Evolutionary conservation across 2,888 invertebrate genomes (phyloP), one percentile per base, ranked within the genome.

Genomic region (Amitus sp.): DNA sequence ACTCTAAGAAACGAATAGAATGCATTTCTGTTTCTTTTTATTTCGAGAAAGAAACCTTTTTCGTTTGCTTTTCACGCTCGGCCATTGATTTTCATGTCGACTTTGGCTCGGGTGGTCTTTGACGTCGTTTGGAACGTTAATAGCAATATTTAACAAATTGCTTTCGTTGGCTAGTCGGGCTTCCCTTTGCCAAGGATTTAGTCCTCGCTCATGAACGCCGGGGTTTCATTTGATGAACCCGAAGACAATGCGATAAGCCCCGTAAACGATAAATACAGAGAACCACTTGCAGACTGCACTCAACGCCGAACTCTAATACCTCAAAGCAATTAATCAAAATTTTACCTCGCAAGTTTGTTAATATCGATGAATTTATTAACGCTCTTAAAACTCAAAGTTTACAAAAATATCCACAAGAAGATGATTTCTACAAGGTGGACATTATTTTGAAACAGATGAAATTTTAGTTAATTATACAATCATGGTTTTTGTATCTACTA

Each of bases 301-400:
- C 39, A 30, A 23, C 28, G 43, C 55, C 33, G 45, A 52, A 56
- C 47, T 55, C 28, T 28, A 23, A 15, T 43, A 57, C 12, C 37
- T 45, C 86, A 13, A 85, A 94, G 27, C 96, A 97, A 76, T 86
- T 87, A 49, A 97, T 97, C 80, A 85, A 84, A 47, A 86, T 87
- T 0, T 94, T 95, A 82, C 89, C 93, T 0, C 99, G 98, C 79
- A 87, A 88, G n/a, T n/a, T n/a, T n/a, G n/a, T n/a, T n/a, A n/a
- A n/a, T n/a, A n/a, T n/a, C n/a, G n/a, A n/a, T n/a, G n/a, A n/a
- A n/a, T n/a, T n/a, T n/a, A n/a, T n/a, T n/a, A n/a, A n/a, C n/a
- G n/a, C n/a, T n/a, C n/a, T n/a, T n/a, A n/a, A n/a, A n/a, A n/a
- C n/a, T n/a, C n/a, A n/a, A n/a, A n/a, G n/a, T n/a, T n/a, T n/a